These are phyloP conservation scores for Malthinus seriepunctatus DNA, from an alignment of 2,888 invertebrate species.

Conservation along the genomic window DNA sequence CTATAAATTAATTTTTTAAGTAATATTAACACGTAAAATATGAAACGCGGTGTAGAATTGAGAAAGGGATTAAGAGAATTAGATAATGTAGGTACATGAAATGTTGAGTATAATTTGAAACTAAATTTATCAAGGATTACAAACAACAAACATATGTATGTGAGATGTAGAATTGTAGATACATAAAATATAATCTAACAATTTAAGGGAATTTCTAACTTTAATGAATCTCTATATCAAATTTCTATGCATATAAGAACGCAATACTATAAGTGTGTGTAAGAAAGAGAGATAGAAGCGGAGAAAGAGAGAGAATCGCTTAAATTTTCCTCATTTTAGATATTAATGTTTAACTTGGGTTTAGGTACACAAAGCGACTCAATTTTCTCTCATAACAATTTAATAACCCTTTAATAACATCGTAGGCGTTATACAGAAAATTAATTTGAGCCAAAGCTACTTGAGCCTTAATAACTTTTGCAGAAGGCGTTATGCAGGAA, in stretches of 20 bases:
- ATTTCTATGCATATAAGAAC: background rate
- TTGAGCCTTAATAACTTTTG: slow-evolving; percentile 45
- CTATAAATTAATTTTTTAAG: too few species aligned
- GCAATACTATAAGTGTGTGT: background rate
- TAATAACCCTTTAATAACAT: slow-evolving; percentile 50
- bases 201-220: background rate
- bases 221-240: slow-evolving; percentile 6
- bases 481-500: slow-evolving; percentile 39
- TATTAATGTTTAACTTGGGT: slow-evolving; percentile 28
- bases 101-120: too few species aligned
- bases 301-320: slow-evolving; percentile 1
- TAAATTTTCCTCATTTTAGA: slow-evolving; percentile 18
- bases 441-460: slow-evolving; percentile 46
- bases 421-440: slow-evolving; percentile 46
- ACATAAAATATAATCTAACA: background rate
- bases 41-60: too few species aligned
- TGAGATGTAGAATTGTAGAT: too few species aligned
- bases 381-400: slow-evolving; percentile 48
- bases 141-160: too few species aligned
- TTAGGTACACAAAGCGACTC: slow-evolving; percentile 28
- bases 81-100: too few species aligned
- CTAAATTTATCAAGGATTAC: too few species aligned
- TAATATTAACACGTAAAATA: too few species aligned
- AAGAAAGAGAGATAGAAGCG: too few species aligned
- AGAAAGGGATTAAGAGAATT: too few species aligned